Conservation (phyloP, 2,113 vertebrate genomes). For the Irena cyanogastra region DNA sequence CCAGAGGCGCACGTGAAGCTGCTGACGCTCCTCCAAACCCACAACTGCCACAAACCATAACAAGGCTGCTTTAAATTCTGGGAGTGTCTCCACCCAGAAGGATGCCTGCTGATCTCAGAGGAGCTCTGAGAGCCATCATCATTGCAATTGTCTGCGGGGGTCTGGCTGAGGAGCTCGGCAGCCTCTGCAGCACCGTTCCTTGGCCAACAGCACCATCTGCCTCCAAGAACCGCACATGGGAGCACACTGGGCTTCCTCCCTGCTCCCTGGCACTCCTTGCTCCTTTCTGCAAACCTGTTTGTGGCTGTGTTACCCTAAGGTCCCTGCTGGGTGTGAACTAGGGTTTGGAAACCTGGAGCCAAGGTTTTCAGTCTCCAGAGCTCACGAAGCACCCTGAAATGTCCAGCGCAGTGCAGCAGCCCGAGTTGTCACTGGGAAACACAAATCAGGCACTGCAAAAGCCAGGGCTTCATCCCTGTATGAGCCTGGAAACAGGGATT, state of each 20-base stretch:
- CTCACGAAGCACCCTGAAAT: not conserved
- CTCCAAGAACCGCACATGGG: not conserved
- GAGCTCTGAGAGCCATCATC: constrained; percentile 2
- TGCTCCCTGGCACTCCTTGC: not conserved
- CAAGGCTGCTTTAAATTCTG: not conserved
- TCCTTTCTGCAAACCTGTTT: not conserved
- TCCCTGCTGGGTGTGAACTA: not conserved
- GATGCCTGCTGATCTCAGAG: constrained; percentile 9
- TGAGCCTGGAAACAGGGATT: not conserved
- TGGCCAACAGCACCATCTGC: constrained; percentile 68
- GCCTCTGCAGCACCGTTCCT: not conserved
- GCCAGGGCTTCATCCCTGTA: rapidly evolving
- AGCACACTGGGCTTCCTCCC: not conserved
- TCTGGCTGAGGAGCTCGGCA: not conserved
- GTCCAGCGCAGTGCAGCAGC: not conserved
- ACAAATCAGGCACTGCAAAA: not conserved
- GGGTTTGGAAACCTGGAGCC: not conserved
- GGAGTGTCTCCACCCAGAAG: not conserved
- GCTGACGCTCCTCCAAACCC: not conserved
- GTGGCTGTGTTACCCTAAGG: rapidly evolving
- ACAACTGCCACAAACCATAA: not conserved
- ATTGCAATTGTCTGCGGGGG: constrained; percentile 21
- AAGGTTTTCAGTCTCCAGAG: not conserved
- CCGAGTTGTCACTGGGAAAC: rapidly evolving
- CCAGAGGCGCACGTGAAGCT: not conserved